Percentiles rank a stretch among this genome's conserved stretches.
phyloP scores from a whole-genome alignment of 2,888 invertebrate genomes.

The Coenonympha glycerion region DNA sequence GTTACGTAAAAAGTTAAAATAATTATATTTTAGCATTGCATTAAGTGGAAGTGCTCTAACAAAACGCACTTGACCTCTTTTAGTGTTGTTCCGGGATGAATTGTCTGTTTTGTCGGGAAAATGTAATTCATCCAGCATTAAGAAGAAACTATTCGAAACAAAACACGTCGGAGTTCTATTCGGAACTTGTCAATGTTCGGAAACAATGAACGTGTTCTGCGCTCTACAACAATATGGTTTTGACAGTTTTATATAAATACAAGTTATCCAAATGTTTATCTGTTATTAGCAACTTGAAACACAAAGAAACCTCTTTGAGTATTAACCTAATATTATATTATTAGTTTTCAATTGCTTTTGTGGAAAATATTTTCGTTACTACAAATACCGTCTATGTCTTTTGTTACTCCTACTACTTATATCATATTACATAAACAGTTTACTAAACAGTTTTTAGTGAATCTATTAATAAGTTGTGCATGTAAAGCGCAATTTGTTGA shows the following conservation, averaged over 20 bases:
- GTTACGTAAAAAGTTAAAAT: slow-evolving; percentile 8
- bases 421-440: background rate
- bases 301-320: background rate
- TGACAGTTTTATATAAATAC: slow-evolving; percentile 26
- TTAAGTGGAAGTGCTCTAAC: slow-evolving; percentile 12
- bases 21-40: slow-evolving; percentile 18
- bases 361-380: background rate
- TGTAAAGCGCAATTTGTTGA: too few relatives aligned
- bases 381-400: too few relatives aligned
- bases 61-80: slow-evolving; percentile 26
- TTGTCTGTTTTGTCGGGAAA: slow-evolving; percentile 26
- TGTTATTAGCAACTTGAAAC: background rate
- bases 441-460: too few relatives aligned
- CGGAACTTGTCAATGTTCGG: slow-evolving; percentile 27
- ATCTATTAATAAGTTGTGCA: too few relatives aligned
- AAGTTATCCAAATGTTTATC: slow-evolving; percentile 16
- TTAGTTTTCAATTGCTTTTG: background rate
- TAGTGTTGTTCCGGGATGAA: slow-evolving; percentile 18
- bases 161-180: slow-evolving; percentile 22
- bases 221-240: slow-evolving; percentile 22
- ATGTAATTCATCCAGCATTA: slow-evolving; percentile 25
- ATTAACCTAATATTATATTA: background rate
- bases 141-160: slow-evolving; percentile 23
- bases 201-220: slow-evolving; percentile 15
- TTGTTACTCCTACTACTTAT: background rate